phyloP scores from a whole-genome alignment of 2,113 vertebrate genomes.

The Aramus guarauna region DNA sequence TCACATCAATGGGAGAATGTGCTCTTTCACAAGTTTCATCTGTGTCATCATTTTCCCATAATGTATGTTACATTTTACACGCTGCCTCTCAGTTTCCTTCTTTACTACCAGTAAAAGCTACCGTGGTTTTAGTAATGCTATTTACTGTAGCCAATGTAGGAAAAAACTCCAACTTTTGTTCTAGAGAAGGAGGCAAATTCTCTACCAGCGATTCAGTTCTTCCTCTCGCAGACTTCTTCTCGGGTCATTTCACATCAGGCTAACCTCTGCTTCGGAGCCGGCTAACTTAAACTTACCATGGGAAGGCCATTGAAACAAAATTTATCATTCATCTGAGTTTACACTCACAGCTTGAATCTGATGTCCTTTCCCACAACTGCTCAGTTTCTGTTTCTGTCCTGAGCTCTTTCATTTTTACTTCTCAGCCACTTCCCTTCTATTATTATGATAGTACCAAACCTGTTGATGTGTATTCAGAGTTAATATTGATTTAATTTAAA shows the following conservation, averaged over 20 bases:
- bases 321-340: background rate
- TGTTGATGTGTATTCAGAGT: background rate
- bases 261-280: background rate
- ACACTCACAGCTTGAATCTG: background rate
- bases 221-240: background rate
- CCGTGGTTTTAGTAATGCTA: background rate
- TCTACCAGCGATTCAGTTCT: background rate
- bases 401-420: background rate
- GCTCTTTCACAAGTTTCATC: background rate
- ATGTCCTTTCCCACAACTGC: conserved; percentile 31
- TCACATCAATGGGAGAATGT: background rate
- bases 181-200: conserved; percentile 5
- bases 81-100: conserved; percentile 44
- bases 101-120: conserved; percentile 53
- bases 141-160: conserved; percentile 14
- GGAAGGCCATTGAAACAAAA: background rate
- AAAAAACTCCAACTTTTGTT: conserved; percentile 22
- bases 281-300: background rate
- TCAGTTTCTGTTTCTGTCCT: conserved; percentile 42
- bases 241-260: background rate
- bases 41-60: conserved; percentile 57
- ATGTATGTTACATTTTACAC: background rate
- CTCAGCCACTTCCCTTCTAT: background rate
- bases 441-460: background rate
- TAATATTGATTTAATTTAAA: background rate